Evolutionary conservation across 1,140 invertebrate genomes (phyloP).

Genomic region (Anoplophora glabripennis): DNA sequence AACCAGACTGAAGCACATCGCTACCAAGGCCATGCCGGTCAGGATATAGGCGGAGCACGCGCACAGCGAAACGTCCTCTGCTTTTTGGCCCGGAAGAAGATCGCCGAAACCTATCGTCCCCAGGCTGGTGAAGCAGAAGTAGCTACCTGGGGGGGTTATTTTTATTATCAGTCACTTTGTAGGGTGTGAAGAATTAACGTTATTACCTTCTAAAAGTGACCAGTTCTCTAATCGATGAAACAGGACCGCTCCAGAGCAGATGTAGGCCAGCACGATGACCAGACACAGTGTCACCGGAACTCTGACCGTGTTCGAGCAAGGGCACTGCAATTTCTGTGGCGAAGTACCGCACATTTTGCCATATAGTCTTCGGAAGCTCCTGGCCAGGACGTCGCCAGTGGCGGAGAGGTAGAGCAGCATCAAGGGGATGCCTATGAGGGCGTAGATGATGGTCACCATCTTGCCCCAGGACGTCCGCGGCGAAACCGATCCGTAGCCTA

Average conservation of each 20-base stretch:
- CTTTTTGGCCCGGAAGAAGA: conserved; percentile 67
- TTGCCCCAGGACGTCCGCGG: conserved; percentile 87
- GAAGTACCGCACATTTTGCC: conserved; percentile 51
- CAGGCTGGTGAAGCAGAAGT: conserved; percentile 85
- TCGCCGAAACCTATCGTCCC: conserved; percentile 74
- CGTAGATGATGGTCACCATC: conserved; percentile 84
- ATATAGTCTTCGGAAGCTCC: conserved; percentile 57
- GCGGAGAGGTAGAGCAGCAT: conserved; percentile 87
- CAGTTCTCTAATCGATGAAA: conserved; percentile 89
- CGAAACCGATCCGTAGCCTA: conserved; percentile 91
- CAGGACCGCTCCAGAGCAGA: conserved; percentile 85
- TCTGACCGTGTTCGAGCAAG: conserved; percentile 57
- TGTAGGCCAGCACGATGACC: conserved; percentile 83
- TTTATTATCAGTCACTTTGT: background rate
- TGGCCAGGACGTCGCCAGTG: conserved; percentile 72
- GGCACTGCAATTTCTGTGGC: conserved; percentile 38
- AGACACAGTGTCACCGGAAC: conserved; percentile 88
- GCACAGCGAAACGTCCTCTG: conserved; percentile 75
- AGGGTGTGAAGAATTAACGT: background rate
- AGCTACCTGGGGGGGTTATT: conserved; percentile 44
- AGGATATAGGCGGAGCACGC: conserved; percentile 85
- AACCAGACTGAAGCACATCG: conserved; percentile 95
- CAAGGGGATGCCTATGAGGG: conserved; percentile 84
- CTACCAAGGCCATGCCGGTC: conserved; percentile 90
- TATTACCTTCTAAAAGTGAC: conserved; percentile 75